These are phyloP conservation scores for Polymixis lichenea DNA, from an alignment of 2,888 invertebrate species.

Conservation along the genomic window DNA sequence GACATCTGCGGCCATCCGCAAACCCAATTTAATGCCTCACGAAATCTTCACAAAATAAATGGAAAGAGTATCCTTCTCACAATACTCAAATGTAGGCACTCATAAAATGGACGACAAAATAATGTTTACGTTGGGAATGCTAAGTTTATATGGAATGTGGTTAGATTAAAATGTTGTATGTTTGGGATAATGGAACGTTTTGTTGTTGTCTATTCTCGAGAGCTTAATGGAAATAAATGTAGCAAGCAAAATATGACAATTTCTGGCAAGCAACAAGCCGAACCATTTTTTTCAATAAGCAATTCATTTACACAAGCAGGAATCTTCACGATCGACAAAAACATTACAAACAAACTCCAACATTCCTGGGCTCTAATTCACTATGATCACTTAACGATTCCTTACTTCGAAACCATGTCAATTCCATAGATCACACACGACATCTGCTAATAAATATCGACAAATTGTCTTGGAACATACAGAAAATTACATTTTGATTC, in stretches of 20 bases:
- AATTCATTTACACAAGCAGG: background rate
- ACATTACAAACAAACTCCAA: background rate
- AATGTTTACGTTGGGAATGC: conserved; percentile 48
- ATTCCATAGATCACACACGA: too few species aligned
- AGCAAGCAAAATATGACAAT: background rate
- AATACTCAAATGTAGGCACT: conserved; percentile 61
- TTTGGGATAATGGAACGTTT: background rate
- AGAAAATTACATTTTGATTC: too few species aligned
- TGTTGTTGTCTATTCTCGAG: background rate
- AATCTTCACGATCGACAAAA: background rate
- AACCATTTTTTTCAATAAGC: background rate
- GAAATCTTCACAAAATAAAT: conserved; percentile 85
- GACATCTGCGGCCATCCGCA: conserved; percentile 84
- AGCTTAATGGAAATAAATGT: background rate
- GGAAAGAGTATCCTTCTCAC: conserved; percentile 71
- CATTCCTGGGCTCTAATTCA: too few species aligned
- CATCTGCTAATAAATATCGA: too few species aligned
- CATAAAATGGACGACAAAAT: conserved; percentile 55
- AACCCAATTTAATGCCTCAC: conserved; percentile 87
- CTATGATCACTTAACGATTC: too few species aligned
- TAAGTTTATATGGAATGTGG: conserved; percentile 32
- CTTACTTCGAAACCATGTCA: too few species aligned
- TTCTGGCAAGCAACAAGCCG: background rate
- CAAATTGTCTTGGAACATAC: too few species aligned
- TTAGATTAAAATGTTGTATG: background rate